Base-by-base conservation (phyloP, 1,140 invertebrate species). In the Drosophila nikananu region DNA sequence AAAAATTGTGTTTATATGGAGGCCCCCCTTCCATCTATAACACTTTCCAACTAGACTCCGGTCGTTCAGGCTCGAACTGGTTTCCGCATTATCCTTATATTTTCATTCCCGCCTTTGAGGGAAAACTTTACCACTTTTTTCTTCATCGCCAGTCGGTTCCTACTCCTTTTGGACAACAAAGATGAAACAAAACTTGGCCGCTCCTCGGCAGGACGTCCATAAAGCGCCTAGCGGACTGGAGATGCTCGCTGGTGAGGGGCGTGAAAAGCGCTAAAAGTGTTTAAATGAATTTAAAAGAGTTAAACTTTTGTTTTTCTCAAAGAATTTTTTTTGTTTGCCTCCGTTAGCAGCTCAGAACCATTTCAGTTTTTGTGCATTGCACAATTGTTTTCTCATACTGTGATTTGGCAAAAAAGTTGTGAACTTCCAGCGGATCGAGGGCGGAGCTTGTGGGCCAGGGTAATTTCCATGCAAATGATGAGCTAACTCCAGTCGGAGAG, bases 281-380 rank as follows among this genome's bases (percentile, higher is more conserved):
- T 81, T 86, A 84, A 86, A 86, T 86, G 81, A 84, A 84, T 86
- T 84, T 86, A 86, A 86, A 86, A 74, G 73, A 77, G 82, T 75
- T 55, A 65, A 86, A 84, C 73, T 86, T 86, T 86, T 70, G 51
- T 83, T 83, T 80, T 79, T 64, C 44, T 30, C 21, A 58, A 58
- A 66, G 44, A 57, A 55, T 57, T 58, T 51, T 72, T 65, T 44
- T 12, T 19, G 35, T 23, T 39, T 30, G 58, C 30, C 52, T 37
- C 19, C 17, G 25, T 59, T 27, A 3, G 41, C n/a, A 49, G 46
- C 41, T 12, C n/a, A 60, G 52, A 72, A 57, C 54, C 54, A 52
- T 64, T 80, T 75, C 39, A 63, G 64, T 59, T 74, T 74, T 75
- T 72, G 59, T 80, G 59, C 52, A 61, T 80, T 80, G 44, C 52